Evolutionary conservation across 2,888 invertebrate genomes (phyloP).

Genomic region (Tipula vernalis): DNA sequence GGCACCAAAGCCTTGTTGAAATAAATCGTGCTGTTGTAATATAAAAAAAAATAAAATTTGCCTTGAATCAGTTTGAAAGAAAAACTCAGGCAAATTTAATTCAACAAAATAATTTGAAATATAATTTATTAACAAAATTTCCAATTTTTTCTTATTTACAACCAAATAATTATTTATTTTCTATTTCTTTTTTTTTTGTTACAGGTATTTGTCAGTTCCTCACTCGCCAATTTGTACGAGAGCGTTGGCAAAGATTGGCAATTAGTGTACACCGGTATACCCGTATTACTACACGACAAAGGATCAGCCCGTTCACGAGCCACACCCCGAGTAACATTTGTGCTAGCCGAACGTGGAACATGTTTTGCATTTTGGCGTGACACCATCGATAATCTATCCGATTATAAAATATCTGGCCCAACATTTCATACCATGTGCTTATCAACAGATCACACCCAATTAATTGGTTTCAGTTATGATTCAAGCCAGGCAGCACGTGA

Average conservation of each 20-base stretch:
- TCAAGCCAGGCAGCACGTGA: conserved; percentile 57
- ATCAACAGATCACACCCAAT: conserved; percentile 58
- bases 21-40: no score
- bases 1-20: no score
- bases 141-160: no score
- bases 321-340: conserved; percentile 53
- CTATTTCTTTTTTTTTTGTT: conserved; percentile 16
- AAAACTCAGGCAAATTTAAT: no score
- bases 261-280: conserved; percentile 64
- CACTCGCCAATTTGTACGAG: conserved; percentile 59
- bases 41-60: no score
- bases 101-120: no score
- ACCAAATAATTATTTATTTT: no score
- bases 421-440: conserved; percentile 74
- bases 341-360: conserved; percentile 65
- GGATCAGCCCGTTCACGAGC: conserved; percentile 59
- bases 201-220: conserved; percentile 59
- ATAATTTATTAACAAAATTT: no score
- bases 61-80: no score
- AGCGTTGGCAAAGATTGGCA: conserved; percentile 53
- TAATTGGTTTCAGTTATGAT: conserved; percentile 71
- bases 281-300: conserved; percentile 61
- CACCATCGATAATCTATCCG: conserved; percentile 63
- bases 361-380: conserved; percentile 74
- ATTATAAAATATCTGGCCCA: conserved; percentile 55